Evolutionary conservation across 2,888 invertebrate species (phyloP).

Genomic region (Drosophila robusta): DNA sequence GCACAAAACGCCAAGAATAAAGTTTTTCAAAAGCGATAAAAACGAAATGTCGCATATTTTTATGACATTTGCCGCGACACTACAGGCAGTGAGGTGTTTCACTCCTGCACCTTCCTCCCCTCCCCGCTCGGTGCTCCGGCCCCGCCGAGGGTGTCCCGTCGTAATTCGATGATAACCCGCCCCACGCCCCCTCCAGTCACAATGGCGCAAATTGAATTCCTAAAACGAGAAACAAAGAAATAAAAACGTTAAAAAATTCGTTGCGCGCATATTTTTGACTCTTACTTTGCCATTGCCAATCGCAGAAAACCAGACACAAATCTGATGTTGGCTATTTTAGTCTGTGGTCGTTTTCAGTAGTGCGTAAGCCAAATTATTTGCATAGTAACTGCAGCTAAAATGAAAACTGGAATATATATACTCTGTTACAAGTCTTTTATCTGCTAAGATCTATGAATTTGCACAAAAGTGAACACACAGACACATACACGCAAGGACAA

Average conservation of each 20-base stretch:
- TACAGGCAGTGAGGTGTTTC: slow-evolving; percentile 45
- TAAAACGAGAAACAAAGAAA: slow-evolving; percentile 40
- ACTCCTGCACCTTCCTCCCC: slow-evolving; percentile 11
- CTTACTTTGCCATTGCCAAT: slow-evolving; percentile 45
- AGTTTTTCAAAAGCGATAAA: slow-evolving; percentile 85
- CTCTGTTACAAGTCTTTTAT: not conserved
- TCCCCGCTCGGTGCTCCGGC: not conserved
- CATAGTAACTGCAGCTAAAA: slow-evolving; percentile 2
- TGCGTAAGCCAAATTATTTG: not conserved
- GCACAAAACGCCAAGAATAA: slow-evolving; percentile 72
- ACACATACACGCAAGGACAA: too few species aligned
- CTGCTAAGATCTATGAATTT: too few species aligned
- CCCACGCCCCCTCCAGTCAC: slow-evolving; percentile 14
- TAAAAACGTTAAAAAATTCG: slow-evolving; percentile 47
- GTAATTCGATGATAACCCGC: slow-evolving; percentile 13
- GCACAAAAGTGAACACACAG: too few species aligned
- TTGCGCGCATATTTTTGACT: slow-evolving; percentile 39
- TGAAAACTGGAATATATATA: not conserved
- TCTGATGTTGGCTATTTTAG: slow-evolving; percentile 4
- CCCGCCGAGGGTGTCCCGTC: not conserved
- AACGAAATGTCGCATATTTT: slow-evolving; percentile 86
- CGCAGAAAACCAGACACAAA: not conserved
- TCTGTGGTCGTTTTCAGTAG: slow-evolving; percentile 12
- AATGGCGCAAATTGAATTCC: slow-evolving; percentile 71
- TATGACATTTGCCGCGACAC: slow-evolving; percentile 83